Evolutionary conservation across 2,888 invertebrate genomes (phyloP), one percentile per base, ranked within the genome.

Genomic region (Tubulanus polymorphus): DNA sequence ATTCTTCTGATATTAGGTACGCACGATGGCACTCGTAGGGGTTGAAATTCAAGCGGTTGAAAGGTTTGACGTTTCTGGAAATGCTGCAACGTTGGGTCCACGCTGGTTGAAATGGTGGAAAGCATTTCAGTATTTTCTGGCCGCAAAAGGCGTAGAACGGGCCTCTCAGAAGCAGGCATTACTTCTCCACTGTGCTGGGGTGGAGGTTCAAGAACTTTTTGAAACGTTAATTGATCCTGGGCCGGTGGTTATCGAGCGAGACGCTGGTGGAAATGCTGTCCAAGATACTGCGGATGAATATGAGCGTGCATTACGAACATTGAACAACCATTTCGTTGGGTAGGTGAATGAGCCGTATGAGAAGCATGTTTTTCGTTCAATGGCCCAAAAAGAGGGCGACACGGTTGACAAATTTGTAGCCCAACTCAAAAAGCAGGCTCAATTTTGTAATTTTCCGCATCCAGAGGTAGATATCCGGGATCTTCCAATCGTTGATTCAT

Each of bases 121-220:
- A n/a, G 47, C 54, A 5, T 54, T 54, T 23, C 37, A 6, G 15
- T 35, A 32, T 15, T 48, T 37, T 49, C 12, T 54, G 15, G 26
- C 15, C 3, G 47, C 47, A 18, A 30, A 20, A 32, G 48, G 48
- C 15, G 29, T 54, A 15, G 20, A n/a, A 35, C n/a, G n/a, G n/a
- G n/a, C n/a, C n/a, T n/a, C n/a, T 12, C 54, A 54, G 37, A 48
- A 54, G 27, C 18, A n/a, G 28, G 48, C 48, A 12, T 8, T 48
- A 5, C 23, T 54, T 18, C 23, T 54, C 10, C 54, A 54, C 30
- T 32, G 27, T 8, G 54, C 54, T 3, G 54, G 48, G 8, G 8
- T 32, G 25, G 32, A 54, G 15, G 48, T 54, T 15, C 54, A 54
- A 23, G 54, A 54, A 15, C n/a, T 54, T 5, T 54, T 23, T 35